Evolutionary conservation across 2,797 vertebrate genomes (phyloP).

Genomic region (Enteromius unitaeniatus): DNA sequence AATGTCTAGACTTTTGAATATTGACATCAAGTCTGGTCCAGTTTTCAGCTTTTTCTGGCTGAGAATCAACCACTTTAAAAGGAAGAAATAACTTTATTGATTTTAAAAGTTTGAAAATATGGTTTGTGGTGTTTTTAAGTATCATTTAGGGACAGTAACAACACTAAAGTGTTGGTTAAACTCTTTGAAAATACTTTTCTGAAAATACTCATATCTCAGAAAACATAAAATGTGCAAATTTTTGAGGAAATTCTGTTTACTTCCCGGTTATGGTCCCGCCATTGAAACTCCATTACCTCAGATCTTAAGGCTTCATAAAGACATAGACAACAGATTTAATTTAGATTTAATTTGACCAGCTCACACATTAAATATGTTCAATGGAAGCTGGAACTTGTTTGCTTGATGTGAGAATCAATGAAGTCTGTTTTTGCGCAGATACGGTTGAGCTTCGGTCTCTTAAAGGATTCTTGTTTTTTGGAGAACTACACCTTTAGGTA

Average conservation of each 20-base stretch:
- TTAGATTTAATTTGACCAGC: constrained; percentile 59
- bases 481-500: not conserved
- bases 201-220: not conserved
- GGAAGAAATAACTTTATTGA: not conserved
- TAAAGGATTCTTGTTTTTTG: not conserved
- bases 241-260: not conserved
- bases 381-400: not conserved
- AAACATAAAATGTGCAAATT: not conserved
- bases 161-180: not conserved
- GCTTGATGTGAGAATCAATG: not conserved
- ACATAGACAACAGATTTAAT: not conserved
- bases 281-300: not conserved
- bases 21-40: not conserved
- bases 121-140: not conserved
- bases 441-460: not conserved
- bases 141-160: not conserved
- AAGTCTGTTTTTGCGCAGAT: not conserved
- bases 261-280: not conserved
- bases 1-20: not conserved
- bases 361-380: not conserved
- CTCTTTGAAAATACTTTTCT: not conserved
- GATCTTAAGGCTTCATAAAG: not conserved
- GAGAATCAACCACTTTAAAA: not conserved
- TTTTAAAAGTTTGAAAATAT: not conserved
- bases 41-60: not conserved